These are phyloP conservation scores for Leptobrachium ailaonicum DNA, from an alignment of 2,113 vertebrate species.

Conservation along the genomic window DNA sequence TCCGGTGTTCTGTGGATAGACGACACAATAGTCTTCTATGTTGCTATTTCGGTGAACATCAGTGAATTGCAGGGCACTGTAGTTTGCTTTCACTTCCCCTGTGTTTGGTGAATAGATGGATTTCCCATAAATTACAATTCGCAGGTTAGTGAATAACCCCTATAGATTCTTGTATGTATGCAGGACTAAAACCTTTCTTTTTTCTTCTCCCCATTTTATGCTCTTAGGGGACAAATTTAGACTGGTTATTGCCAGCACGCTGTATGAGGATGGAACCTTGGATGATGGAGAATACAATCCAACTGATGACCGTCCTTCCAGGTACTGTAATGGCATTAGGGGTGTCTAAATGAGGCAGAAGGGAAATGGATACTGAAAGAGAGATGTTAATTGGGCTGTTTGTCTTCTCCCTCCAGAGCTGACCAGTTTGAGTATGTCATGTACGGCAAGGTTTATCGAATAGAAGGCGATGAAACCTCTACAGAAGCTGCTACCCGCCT, in stretches of 20 bases:
- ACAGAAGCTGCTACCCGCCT: constrained; percentile 96
- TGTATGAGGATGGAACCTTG: constrained; percentile 94
- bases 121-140: neutral
- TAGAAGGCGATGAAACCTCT: constrained; percentile 95
- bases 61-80: too few relatives aligned
- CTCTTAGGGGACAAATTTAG: constrained; percentile 91
- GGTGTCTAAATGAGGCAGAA: too few relatives aligned
- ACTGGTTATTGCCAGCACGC: constrained; percentile 92
- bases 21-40: too few relatives aligned
- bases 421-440: constrained; percentile 98
- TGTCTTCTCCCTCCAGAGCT: constrained; percentile 67
- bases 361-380: too few relatives aligned
- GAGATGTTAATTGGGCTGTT: too few relatives aligned
- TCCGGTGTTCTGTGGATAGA: too few relatives aligned
- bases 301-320: constrained; percentile 90
- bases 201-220: neutral
- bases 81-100: neutral
- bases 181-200: neutral
- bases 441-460: constrained; percentile 97
- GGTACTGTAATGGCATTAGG: constrained; percentile 63
- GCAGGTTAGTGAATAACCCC: neutral
- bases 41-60: too few relatives aligned
- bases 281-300: constrained; percentile 97
- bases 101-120: too few relatives aligned
- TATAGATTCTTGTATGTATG: neutral